These are phyloP conservation scores for Limanda limanda DNA, from an alignment of 2,113 vertebrate species.

Conservation along the genomic window DNA sequence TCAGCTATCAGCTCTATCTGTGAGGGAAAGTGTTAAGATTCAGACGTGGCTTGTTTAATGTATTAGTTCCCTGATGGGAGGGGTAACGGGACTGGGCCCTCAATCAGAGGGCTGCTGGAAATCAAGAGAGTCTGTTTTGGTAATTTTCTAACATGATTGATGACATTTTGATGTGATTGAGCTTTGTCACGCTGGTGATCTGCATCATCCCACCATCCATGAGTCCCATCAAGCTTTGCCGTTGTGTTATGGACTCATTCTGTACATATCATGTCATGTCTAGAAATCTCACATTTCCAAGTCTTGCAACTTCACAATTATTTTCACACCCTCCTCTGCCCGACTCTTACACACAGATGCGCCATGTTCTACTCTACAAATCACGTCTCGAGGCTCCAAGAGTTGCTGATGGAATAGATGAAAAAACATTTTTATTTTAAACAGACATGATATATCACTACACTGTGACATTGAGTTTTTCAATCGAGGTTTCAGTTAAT, in stretches of 20 bases:
- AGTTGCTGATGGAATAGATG: neutral
- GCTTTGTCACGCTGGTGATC: neutral
- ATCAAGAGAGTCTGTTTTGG: neutral
- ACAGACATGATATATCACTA: neutral
- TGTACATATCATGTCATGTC: neutral
- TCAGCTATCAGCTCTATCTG: constrained; percentile 76
- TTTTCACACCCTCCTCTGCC: constrained; percentile 9
- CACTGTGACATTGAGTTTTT: neutral
- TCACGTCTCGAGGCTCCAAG: neutral
- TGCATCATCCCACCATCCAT: neutral
- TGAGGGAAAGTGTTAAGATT: constrained; percentile 72
- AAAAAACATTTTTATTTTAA: neutral
- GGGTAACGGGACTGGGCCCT: constrained; percentile 39
- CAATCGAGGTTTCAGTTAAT: neutral
- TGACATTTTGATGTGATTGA: constrained; percentile 1
- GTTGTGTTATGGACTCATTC: neutral
- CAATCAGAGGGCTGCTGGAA: constrained; percentile 51
- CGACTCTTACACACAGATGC: neutral
- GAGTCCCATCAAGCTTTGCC: neutral
- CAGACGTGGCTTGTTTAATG: constrained; percentile 70
- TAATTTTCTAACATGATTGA: neutral
- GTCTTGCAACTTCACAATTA: neutral
- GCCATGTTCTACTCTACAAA: neutral
- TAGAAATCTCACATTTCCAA: constrained; percentile 12
- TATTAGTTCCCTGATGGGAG: constrained; percentile 58